These are phyloP conservation scores for Peromyscus maniculatus DNA, from an alignment of 2,113 vertebrate species.

Conservation along the genomic window DNA sequence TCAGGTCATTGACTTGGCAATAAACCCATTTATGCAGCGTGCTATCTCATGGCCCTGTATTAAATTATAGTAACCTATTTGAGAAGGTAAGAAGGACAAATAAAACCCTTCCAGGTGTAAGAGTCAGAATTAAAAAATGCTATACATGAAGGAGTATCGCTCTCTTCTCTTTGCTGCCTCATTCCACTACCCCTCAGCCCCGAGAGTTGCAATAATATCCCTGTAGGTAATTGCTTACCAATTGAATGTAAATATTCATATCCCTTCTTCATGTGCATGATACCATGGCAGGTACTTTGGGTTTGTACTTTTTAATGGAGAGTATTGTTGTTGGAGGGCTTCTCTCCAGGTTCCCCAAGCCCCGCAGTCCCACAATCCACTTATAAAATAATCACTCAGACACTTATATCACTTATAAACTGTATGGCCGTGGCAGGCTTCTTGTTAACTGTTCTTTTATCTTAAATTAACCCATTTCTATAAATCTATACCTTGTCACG, in stretches of 20 bases:
- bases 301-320: not conserved
- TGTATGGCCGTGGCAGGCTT: no score
- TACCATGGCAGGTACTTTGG: not conserved
- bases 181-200: not conserved
- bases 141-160: no score
- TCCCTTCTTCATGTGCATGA: not conserved
- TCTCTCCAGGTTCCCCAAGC: no score
- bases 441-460: no score
- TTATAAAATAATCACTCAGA: no score
- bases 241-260: not conserved
- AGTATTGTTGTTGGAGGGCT: no score
- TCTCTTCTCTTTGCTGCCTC: not conserved
- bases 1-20: not conserved
- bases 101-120: not conserved
- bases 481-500: no score
- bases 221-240: not conserved
- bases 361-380: no score
- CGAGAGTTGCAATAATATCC: not conserved
- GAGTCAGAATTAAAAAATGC: not conserved
- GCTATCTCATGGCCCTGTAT: not conserved
- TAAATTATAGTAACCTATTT: not conserved
- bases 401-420: no score
- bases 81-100: not conserved
- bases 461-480: no score
- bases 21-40: not conserved